Evolutionary conservation across 2,888 invertebrate genomes (phyloP), one percentile per base, ranked within the genome.

Genomic region (Desoria tigrina): DNA sequence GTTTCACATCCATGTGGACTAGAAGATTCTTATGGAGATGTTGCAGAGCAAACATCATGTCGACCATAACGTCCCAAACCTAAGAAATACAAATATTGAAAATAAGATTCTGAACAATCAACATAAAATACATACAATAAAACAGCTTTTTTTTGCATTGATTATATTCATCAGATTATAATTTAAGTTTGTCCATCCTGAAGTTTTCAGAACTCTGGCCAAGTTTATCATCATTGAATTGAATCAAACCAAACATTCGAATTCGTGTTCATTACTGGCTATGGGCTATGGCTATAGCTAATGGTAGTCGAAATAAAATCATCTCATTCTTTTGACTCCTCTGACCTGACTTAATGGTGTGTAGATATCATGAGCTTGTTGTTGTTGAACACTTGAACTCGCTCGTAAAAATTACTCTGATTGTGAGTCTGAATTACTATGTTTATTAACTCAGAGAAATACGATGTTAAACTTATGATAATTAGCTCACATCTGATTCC

Each of bases 1-100:
- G 86, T 79, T 90, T 90, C 42, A 90, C 87, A 80, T 90, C 90
- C 79, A 90, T 82, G 78, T 90, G 90, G 39, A 90, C 82, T 39
- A 89, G 81, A 77, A 86, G 83, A 58, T 84, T 82, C 67, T 84
- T 84, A 78, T 90, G 90, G 24, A 90, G 80, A 77, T 87, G 86
- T 76, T 87, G 84, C 2, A 90, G 78, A 21, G 86, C 89, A 81
- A 84, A 78, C 42, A 80, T 78, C 63, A 75, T 73, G 67, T 75
- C 75, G 72, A 76, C 56, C 42, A 76, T 55, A 39, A 75, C 72
- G 62, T 72, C 69, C 75, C 75, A 75, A n/a, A 67, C 65, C 74
- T 74, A 63, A 42, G 64, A 7, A 32, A 32, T 32, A 32, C 21
- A 55, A 42, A 51, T 16, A 21, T n/a, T 24, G 23, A 65, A 61